Base-by-base conservation (phyloP, 1,140 invertebrate genomes). In the Leptinotarsa undecemlineata region DNA sequence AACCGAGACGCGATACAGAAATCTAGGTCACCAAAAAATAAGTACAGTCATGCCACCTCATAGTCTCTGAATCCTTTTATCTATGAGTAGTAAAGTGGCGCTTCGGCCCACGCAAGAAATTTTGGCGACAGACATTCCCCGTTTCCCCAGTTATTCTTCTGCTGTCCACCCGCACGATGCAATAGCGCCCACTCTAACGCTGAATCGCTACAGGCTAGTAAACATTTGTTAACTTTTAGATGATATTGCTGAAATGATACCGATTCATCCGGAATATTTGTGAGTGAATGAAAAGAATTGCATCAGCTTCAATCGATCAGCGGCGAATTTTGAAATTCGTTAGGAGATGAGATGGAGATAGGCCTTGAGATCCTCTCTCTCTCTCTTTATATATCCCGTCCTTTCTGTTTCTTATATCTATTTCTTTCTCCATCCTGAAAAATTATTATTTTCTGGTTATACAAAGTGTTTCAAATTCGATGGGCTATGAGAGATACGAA, bases 51-150 rank as follows among this genome's bases (percentile, higher is more conserved):
- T 57, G 51, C 51, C 51, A 57, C 51, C 51, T 57, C 51, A 57
- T 57, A 57, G 51, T 57, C 51, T 57, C 51, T 57, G 51, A 57
- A 57, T 57, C 51, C 51, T 57, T 57, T 57, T 57, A 57, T 57
- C 51, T 57, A 15, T 57, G 15, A 57, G 15, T 42, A 42, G 33
- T 42, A 42, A 57, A 57, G n/a, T 19, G 51, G 51, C 51, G 51
- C 51, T 57, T 17, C 51, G 51, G n/a, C 51, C 51, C 51, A 57
- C 51, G 51, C 51, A 17, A 15, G 51, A 57, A 57, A 57, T 57
- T 57, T 57, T 57, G 51, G 51, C 51, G 51, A 57, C 51, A 57
- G 51, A 13, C 51, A 17, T 57, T 19, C 51, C n/a, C 51, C n/a
- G n/a, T 57, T 57, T 19, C 51, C 15, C 51, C 14, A 57, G 51